A percentile compares a stretch with the other conserved stretches of the same genome.
Conservation (phyloP, 2,888 invertebrate genomes). For the Podabrus alpinus region DNA sequence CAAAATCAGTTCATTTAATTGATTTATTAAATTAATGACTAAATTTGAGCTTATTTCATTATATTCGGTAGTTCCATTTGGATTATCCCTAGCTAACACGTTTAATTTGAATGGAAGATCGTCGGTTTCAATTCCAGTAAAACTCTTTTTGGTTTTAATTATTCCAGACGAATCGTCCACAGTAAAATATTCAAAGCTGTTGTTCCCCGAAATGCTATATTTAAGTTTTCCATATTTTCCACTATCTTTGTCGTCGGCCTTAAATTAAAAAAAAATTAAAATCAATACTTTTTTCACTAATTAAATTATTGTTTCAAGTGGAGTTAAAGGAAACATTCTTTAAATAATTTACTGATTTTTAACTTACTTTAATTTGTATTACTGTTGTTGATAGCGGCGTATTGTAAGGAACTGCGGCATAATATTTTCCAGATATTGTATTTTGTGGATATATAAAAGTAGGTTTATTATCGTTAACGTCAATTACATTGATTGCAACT, state of each 20-base stretch:
- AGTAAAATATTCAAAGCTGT: conserved; percentile 67
- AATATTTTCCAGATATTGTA: conserved; percentile 71
- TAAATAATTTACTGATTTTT: neutral
- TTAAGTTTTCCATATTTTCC: conserved; percentile 80
- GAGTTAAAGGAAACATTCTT: neutral
- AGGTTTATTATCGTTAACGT: conserved; percentile 90
- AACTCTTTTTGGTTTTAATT: conserved; percentile 73
- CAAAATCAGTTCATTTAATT: conserved; percentile 76
- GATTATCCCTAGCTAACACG: conserved; percentile 76
- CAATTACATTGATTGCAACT: conserved; percentile 80
- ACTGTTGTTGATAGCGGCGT: conserved; percentile 77
- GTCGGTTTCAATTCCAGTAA: conserved; percentile 68
- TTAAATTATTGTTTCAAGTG: neutral
- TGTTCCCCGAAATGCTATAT: conserved; percentile 60
- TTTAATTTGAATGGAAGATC: conserved; percentile 75
- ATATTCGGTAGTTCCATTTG: conserved; percentile 64
- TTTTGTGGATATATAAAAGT: conserved; percentile 73
- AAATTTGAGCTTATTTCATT: conserved; percentile 68
- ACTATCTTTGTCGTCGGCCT: conserved; percentile 86
- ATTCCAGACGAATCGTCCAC: conserved; percentile 77
- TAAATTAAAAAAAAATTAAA: conserved; percentile 8
- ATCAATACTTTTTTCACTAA: too few species aligned
- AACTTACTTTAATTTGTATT: conserved; percentile 71
- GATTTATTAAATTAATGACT: conserved; percentile 78
- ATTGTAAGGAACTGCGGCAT: conserved; percentile 76